A percentile compares a stretch with the other conserved stretches of the same genome.
phyloP scores from a whole-genome alignment of 2,888 invertebrate genomes.

The Oscheius myriophilus region DNA sequence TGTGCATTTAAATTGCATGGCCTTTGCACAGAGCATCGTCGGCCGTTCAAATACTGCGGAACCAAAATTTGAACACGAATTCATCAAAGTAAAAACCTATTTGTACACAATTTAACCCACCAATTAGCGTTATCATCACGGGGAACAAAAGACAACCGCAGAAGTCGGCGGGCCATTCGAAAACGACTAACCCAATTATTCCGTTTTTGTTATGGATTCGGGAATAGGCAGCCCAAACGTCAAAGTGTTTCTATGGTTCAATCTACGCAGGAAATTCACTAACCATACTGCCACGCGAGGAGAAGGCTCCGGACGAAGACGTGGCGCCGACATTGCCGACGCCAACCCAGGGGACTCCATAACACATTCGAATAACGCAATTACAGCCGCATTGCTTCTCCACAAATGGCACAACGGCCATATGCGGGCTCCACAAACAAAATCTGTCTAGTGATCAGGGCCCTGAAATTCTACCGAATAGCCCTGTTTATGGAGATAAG shows the following conservation, averaged over 20 bases:
- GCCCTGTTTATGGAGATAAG: constrained; percentile 3
- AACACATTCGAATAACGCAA: constrained; percentile 30
- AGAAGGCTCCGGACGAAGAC: neutral
- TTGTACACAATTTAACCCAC: constrained; percentile 6
- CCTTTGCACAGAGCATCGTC: neutral
- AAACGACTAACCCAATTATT: constrained; percentile 24
- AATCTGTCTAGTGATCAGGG: constrained; percentile 6
- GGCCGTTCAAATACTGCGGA: too few species aligned
- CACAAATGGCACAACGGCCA: constrained; percentile 7
- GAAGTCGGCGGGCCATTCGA: constrained; percentile 20
- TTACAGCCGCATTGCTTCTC: constrained; percentile 21
- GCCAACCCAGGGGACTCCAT: constrained; percentile 26
- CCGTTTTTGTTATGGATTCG: constrained; percentile 4
- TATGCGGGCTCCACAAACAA: constrained; percentile 1
- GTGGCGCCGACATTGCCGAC: constrained; percentile 13
- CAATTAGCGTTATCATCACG: constrained; percentile 7
- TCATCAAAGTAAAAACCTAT: neutral
- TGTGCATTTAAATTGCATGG: constrained; percentile 26
- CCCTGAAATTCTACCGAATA: constrained; percentile 1
- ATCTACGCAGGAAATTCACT: neutral
- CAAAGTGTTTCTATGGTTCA: neutral
- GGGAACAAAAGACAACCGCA: constrained; percentile 15
- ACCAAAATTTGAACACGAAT: neutral
- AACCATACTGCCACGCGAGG: constrained; percentile 19
- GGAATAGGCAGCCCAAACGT: neutral